Evolutionary conservation across 2,888 invertebrate species (phyloP), one percentile per base, ranked within the genome.

Genomic region (Lottia scabra): DNA sequence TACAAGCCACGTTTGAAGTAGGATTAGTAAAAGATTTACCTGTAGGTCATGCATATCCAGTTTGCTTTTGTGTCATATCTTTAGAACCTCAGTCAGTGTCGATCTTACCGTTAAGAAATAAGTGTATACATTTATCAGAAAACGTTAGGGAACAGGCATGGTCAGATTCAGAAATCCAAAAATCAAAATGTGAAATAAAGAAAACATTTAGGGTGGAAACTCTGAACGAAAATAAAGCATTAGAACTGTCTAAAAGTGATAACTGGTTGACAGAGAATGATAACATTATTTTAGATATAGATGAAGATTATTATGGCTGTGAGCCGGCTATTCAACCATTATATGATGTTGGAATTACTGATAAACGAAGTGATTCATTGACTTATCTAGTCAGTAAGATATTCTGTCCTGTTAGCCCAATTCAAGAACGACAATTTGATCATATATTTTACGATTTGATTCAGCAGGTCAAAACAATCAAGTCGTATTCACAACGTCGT

Each of bases 241-340:
- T 74, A 3, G 48, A 62, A 45, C 46, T 71, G 45, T 27, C 68
- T n/a, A 64, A 56, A 30, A 56, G 65, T 23, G 68, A 65, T 0
- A 70, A 43, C 0, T 72, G 71, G 70, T n/a, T 77, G n/a, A 63
- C 67, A 12, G 23, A 2, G 1, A 19, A 26, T 3, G 78, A 80
- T 10, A 75, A 76, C 5, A 72, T 83, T 16, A 65, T 85, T 13
- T 68, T 85, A 15, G 85, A 85, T 72, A 81, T 85, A 23, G 85
- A 85, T 64, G 84, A 85, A 63, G 84, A 85, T 70, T 84, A 74
- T 68, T 83, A 79, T 45, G 85, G 83, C 0, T 83, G 83, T 62
- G 81, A 81, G 23, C 80, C 83, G 16, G 80, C 80, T 8, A 76
- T 81, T 8, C 68, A 75, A 30, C 78, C 81, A 8, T 64, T 84